Conservation (phyloP, 1,140 invertebrate species). For the Drosophila murphyi region DNA sequence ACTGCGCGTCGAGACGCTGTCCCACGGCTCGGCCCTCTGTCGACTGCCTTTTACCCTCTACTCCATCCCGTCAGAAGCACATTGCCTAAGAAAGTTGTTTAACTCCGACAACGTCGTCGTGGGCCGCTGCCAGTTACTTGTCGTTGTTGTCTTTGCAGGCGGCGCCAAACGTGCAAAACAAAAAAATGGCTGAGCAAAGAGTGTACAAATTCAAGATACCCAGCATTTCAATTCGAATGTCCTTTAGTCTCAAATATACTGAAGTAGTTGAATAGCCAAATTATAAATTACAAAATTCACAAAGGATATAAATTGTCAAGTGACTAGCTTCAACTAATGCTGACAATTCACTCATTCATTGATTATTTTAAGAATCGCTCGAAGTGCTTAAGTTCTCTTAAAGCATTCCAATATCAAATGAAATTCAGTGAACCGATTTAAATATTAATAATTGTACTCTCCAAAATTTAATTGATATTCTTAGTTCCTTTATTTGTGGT, state of each 20-base stretch:
- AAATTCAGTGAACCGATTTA: too few species aligned
- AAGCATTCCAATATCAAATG: too few species aligned
- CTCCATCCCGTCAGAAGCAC: constrained; percentile 7
- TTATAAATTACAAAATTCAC: too few species aligned
- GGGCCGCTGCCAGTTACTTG: constrained; percentile 40
- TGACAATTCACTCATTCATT: too few species aligned
- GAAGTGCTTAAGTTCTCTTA: too few species aligned
- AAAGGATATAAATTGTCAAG: too few species aligned
- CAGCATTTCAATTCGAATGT: neutral
- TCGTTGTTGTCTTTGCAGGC: constrained; percentile 74
- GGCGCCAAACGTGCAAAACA: constrained; percentile 70
- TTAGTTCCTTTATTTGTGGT: neutral
- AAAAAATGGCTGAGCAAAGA: constrained; percentile 9
- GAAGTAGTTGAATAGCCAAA: too few species aligned
- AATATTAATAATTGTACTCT: neutral
- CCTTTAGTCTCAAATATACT: too few species aligned
- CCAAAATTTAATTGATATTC: too few species aligned
- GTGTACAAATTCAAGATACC: neutral
- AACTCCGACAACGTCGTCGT: constrained; percentile 59
- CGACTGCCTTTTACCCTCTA: constrained; percentile 13
- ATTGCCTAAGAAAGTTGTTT: constrained; percentile 78
- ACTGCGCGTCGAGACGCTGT: constrained; percentile 50
- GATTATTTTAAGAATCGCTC: too few species aligned
- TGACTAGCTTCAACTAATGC: too few species aligned
- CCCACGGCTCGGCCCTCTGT: neutral